phyloP scores from a whole-genome alignment of 92 coral and sea anemone species.

The Bergia sp. region DNA sequence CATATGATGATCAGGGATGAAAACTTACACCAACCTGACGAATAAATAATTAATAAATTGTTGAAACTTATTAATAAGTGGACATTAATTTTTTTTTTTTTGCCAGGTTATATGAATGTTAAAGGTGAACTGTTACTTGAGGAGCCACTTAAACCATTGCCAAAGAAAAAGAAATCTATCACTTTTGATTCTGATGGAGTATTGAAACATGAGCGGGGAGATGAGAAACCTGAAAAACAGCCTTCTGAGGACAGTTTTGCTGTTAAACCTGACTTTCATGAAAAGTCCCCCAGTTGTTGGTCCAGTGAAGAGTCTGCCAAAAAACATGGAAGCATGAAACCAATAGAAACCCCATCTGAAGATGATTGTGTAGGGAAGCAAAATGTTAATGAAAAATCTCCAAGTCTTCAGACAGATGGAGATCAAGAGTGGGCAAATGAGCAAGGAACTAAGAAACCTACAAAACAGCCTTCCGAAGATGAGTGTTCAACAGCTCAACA shows the following conservation, averaged over 20 bases:
- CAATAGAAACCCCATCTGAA: not conserved
- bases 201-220: not conserved
- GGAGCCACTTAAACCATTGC: not conserved
- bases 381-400: too few species aligned
- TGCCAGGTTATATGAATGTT: not conserved
- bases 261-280: not conserved
- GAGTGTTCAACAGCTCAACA: not conserved
- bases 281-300: not conserved
- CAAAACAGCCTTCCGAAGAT: slow-evolving; percentile 30
- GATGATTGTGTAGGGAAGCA: not conserved
- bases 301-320: not conserved
- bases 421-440: not conserved
- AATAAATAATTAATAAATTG: too few species aligned
- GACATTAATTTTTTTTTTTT: not conserved
- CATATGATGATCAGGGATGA: too few species aligned
- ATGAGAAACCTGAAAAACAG: not conserved
- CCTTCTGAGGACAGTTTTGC: not conserved
- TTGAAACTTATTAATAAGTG: too few species aligned
- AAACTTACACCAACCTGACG: too few species aligned
- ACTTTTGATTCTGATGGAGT: not conserved
- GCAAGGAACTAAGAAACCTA: not conserved
- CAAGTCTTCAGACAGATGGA: not conserved
- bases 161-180: not conserved
- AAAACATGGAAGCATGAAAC: not conserved
- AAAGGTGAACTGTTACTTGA: slow-evolving; percentile 9